Evolutionary conservation across 2,888 invertebrate genomes (phyloP), one percentile per base, ranked within the genome.

Genomic region (Acleris literana): DNA sequence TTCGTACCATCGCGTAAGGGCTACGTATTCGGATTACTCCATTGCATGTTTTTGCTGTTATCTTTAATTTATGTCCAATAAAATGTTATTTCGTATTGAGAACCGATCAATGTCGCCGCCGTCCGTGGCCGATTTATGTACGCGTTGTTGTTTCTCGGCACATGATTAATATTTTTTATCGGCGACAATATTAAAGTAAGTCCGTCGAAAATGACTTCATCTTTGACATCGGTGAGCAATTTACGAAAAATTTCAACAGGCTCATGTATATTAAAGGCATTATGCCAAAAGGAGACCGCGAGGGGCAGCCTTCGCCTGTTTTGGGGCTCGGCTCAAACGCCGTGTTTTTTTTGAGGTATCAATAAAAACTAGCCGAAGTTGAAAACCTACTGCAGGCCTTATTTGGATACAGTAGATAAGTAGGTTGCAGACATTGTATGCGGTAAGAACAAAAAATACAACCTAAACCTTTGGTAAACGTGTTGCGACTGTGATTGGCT

Each of bases 201-300:
- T 70, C 72, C 70, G 71, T 63, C 71, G 72, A 70, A 81, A 82
- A 84, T 83, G 76, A 74, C 83, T 84, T 84, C 76, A 84, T 85
- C 76, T 74, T 72, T 76, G 76, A 75, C 74, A 69, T 71, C 70
- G 65, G 53, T 60, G 56, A 60, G 68, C 76, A 75, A 79, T 83
- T 84, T 78, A 75, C 75, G 72, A 76, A 71, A 75, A 72, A 72
- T 71, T 76, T 76, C 70, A 72, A 71, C 67, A 68, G 68, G 62
- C 72, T 79, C 74, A 76, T 80, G 75, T 77, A 71, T 83, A 79
- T 81, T 80, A 76, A 79, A 80, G 71, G 59, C 68, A 59, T 68
- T 72, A 70, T 69, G 69, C 69, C 69, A 73, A 74, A 74, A 70
- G 69, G 56, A 67, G 72, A 63, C 63, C 73, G 59, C 57, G 29